A percentile compares a stretch with the other conserved stretches of the same genome.
phyloP scores from a whole-genome alignment of 2,888 invertebrate species.

The Ptychoptera albimana region DNA sequence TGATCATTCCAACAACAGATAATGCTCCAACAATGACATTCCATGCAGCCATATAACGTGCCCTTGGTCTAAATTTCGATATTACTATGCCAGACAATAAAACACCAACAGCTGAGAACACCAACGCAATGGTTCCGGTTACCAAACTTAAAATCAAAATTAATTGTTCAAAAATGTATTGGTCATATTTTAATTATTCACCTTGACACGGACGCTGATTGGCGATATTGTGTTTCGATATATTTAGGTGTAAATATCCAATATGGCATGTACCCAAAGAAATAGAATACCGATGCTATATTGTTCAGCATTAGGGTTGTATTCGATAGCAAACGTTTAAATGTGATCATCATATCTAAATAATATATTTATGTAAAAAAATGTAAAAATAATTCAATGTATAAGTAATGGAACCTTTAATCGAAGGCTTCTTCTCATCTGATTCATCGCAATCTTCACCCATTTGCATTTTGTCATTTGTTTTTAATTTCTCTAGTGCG shows the following conservation, averaged over 20 bases:
- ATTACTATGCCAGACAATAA: slow-evolving; percentile 49
- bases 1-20: slow-evolving; percentile 43
- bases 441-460: slow-evolving; percentile 16
- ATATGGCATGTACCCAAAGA: slow-evolving; percentile 55
- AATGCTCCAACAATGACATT: slow-evolving; percentile 47
- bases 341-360: slow-evolving; percentile 44
- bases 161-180: not conserved
- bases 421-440: slow-evolving; percentile 29
- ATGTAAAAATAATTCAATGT: not conserved
- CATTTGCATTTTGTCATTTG: slow-evolving; percentile 13
- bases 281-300: slow-evolving; percentile 54
- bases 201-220: slow-evolving; percentile 53
- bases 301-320: slow-evolving; percentile 56
- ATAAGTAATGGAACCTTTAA: slow-evolving; percentile 20
- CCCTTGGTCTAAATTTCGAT: slow-evolving; percentile 46
- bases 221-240: slow-evolving; percentile 64
- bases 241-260: slow-evolving; percentile 73
- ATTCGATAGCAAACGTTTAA: slow-evolving; percentile 45
- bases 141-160: slow-evolving; percentile 37
- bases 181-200: slow-evolving; percentile 11
- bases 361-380: not conserved
- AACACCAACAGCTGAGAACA: slow-evolving; percentile 51
- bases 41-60: slow-evolving; percentile 50
- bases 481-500: slow-evolving; percentile 14
- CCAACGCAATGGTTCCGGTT: slow-evolving; percentile 53